Base-by-base conservation (phyloP, 2,113 vertebrate genomes). In the Columba janthina region DNA sequence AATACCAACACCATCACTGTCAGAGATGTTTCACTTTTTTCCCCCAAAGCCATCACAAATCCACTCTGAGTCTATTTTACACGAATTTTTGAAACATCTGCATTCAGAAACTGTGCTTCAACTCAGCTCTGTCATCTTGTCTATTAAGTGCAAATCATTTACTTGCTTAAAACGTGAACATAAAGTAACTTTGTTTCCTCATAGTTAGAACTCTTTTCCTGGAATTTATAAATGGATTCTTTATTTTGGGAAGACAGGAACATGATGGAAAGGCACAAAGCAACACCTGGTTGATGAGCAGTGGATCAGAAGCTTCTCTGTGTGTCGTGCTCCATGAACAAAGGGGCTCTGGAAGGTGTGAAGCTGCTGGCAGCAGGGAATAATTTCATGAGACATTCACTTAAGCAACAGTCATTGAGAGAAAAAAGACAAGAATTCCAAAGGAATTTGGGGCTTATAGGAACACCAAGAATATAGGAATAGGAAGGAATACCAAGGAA, bases 71-170 rank as follows among this genome's bases (percentile, higher is more conserved):
- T 38, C 25, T 79, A 48, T 94, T 92, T 75, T 80, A 26, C 51
- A 58, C 76, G 86, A 0, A 0, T 31, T 88, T 91, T 80, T 70
- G 85, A 80, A 91, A 94, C 32, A 86, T 61, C 88, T 90, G 75
- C 54, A 53, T 88, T 77, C 82, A 93, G 85, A 85, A 89, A 29
- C 71, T 29, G 20, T 32, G 19, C 75, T 85, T 58, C 82, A 94
- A 57, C 85, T 95, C 85, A 85, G 32, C 60, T 83, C 85, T 95
- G 66, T 93, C 72, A 90, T 56, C 73, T 96, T 7, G 4, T 67
- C 93, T 90, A 40, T 95, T 95, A 87, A 26, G 60, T 82, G 73
- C 67, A 88, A 91, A 80, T 60, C 34, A 67, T 75, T 67, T 57
- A 38, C 32, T 80, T 83, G 62, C 64, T 84, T 66, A 83, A 76